Base-by-base conservation (phyloP, 2,888 invertebrate species). In the Atherix ibis region DNA sequence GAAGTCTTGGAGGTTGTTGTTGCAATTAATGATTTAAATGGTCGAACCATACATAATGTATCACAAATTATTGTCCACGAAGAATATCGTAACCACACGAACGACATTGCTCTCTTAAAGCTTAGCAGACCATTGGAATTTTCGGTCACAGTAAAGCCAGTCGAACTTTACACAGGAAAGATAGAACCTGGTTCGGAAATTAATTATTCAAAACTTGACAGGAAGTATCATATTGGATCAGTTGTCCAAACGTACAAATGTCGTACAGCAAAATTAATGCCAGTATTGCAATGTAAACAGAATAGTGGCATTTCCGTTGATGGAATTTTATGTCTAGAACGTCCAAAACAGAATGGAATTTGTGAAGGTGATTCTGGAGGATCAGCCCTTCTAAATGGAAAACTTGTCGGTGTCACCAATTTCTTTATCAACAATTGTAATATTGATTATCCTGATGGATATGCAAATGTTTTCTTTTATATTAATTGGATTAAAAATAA, bases 291-390 rank as follows among this genome's bases (percentile, higher is more conserved):
- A 3, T 31, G 31, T 17, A 12, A 35, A 6, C 35, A 27, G 8
- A 39, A 43, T 2, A 39, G 43, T 1, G 31, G 19, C 3, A 41
- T 53, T 35, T 44, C 43, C 9, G 40, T 48, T 4, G 38, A 42
- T 15, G 46, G 52, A 4, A 37, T 47, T 4, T 43, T 57, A 13
- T 57, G 57, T 27, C 43, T 58, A 39, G 37, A 36, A 3, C 51
- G 53, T 28, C 22, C 27, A 16, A 3, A 18, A 1, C 37, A 39
- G 13, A 40, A 48, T 40, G 58, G 57, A 4, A 52, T 49, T 18
- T 58, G 58, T 26, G 44, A 46, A 15, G 58, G 55, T 4, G 56
- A 57, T 35, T 56, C 55, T 2, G 58, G 57, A 17, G 57, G 58
- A 5, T 56, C 56, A 6, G 54, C 53, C 8, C 43, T 50, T 18